These are phyloP conservation scores for Spisula subtruncata DNA, from an alignment of 2,888 invertebrate species.

Conservation along the genomic window DNA sequence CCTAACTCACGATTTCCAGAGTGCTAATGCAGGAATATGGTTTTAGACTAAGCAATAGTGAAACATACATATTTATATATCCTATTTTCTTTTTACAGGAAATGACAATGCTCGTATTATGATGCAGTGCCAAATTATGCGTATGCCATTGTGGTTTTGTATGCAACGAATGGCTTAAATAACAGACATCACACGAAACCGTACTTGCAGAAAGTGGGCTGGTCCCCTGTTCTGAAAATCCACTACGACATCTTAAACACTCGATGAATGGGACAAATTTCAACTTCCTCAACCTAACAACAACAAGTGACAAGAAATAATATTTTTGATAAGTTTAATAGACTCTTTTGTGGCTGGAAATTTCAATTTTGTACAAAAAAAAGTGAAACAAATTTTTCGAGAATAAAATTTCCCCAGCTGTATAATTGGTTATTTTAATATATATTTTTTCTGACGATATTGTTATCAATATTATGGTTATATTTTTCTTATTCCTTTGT, in stretches of 20 bases:
- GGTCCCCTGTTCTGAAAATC: conserved; percentile 25
- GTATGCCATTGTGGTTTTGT: conserved; percentile 36
- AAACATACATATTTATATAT: too few relatives aligned
- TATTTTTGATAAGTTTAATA: neutral
- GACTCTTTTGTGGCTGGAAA: neutral
- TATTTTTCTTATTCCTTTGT: neutral
- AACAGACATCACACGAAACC: neutral
- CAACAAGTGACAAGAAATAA: neutral
- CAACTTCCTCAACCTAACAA: neutral
- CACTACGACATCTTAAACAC: neutral
- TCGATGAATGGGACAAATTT: neutral
- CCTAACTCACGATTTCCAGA: too few relatives aligned
- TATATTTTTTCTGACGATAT: neutral
- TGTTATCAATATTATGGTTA: neutral
- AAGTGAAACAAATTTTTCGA: neutral
- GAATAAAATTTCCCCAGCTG: neutral
- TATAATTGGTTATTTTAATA: neutral
- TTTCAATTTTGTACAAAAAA: neutral
- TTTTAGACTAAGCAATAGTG: too few relatives aligned
- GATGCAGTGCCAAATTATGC: conserved; percentile 32
- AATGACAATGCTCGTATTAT: conserved; percentile 41
- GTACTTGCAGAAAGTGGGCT: neutral
- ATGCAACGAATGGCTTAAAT: conserved; percentile 34
- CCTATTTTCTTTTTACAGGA: conserved; percentile 28
- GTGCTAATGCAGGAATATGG: too few relatives aligned